Conservation (phyloP, 2,797 vertebrate genomes). For the Sebastolobus altivelis region DNA sequence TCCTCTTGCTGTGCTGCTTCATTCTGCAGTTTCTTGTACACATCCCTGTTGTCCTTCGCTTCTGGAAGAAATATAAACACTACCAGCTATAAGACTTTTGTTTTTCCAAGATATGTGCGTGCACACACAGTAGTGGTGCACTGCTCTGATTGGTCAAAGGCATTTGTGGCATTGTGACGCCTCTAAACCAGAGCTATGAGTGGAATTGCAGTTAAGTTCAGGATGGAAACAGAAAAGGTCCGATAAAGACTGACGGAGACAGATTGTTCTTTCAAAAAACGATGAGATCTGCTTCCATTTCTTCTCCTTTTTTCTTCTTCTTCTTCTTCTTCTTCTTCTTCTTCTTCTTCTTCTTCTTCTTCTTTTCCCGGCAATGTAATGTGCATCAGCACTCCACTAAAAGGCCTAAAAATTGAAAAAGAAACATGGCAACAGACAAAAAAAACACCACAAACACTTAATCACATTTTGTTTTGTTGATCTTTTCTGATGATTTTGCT, state of each 20-base stretch:
- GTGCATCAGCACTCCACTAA: neutral
- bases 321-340: neutral
- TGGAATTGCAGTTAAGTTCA: neutral
- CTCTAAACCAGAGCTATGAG: neutral
- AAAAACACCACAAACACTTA: neutral
- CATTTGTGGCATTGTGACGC: neutral
- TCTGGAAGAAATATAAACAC: slow-evolving; percentile 82
- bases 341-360: neutral
- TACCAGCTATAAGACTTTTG: slow-evolving; percentile 46
- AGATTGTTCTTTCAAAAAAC: neutral
- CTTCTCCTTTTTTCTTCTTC: neutral
- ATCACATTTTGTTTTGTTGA: neutral
- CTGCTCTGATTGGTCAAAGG: neutral
- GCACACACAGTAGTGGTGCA: neutral
- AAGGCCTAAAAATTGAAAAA: neutral
- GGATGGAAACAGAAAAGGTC: neutral
- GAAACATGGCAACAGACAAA: neutral
- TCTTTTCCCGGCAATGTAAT: neutral
- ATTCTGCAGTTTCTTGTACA: slow-evolving; percentile 80
- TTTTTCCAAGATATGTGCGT: neutral
- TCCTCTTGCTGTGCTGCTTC: slow-evolving; percentile 69
- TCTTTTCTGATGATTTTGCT: neutral
- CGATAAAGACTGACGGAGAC: neutral
- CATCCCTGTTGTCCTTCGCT: slow-evolving; percentile 83
- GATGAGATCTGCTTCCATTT: neutral